Evolutionary conservation across 2,113 vertebrate genomes (phyloP), one percentile per base, ranked within the genome.

Genomic region (Cryptotis parvus): DNA sequence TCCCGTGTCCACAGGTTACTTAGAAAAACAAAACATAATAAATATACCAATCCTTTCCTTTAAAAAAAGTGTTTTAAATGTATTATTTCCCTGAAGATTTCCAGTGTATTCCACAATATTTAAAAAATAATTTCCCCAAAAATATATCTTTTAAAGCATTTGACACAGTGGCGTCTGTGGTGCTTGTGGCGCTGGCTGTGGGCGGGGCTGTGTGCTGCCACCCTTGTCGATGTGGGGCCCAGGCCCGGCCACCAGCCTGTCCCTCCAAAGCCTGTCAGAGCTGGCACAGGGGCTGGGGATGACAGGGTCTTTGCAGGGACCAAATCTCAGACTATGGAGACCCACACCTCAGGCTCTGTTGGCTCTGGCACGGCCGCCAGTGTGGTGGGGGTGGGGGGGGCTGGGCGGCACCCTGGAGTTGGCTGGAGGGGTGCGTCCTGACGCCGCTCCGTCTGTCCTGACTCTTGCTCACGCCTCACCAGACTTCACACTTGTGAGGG

Each of bases 401-500:
- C 6, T 0, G 84, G 92, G 85, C 20, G 29, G 29, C 37, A 35
- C 81, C 37, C 4, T 33, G 0, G 16, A 92, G 9, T 81, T 66
- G 45, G 91, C 0, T 2, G 86, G 78, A 43, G 11, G 31, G 27
- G 15, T 8, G 72, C 26, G 1, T 43, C 72, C 9, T 31, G 63
- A 29, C 31, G 37, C 72, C 22, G 37, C 58, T 55, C 55, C 75
- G 76, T 90, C 81, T 4, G 26, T 31, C 93, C 29, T 2, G 31
- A 88, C 76, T 80, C 69, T 45, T 2, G 61, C 43, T 12, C 0
- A 2, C 3, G 39, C 91, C 9, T 99, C 98, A 99, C 99, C 99
- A 99, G 43, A 99, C 98, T 88, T 99, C 98, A 65, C 99, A 99
- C 95, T 99, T 99, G 72, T 97, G 98, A 61, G 92, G 97, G 99